Base-by-base conservation (phyloP, 1,140 invertebrate species). In the Phortica variegata region DNA sequence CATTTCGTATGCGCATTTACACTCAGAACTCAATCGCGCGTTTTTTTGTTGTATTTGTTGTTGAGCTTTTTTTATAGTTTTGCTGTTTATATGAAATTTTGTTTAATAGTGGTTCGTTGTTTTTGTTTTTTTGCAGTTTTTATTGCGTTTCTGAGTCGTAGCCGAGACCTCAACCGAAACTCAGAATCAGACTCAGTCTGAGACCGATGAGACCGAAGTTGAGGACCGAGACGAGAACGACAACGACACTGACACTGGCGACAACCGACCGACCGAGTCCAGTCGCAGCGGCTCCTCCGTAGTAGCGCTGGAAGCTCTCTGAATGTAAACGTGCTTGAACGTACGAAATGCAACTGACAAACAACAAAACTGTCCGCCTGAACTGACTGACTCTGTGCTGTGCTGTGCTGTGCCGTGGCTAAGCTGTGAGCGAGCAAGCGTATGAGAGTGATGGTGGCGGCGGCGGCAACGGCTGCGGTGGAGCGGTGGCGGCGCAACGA, bases 341-440 rank as follows among this genome's bases (percentile, higher is more conserved):
- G 36, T 16, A 16, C 36, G 63, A 68, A 68, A 68, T 68, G 65
- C 63, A 68, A 68, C 63, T 68, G 63, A 63, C 54, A 45, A 49
- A 20, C 36, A 56, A 26, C 23, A 26, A 10, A 26, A 26, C 23
- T 26, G 5, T 5, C 23, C 23, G 23, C 5, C 23, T 26, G 23
- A 26, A 10, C 23, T 26, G 23, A 26, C 5, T 10, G 5, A 26
- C 5, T 6, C 23, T 26, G 23, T 6, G n/a, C n/a, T n/a, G n/a
- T n/a, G n/a, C n/a, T n/a, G n/a, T n/a, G n/a, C n/a, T n/a, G n/a
- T n/a, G n/a, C n/a, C n/a, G n/a, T n/a, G n/a, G n/a, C n/a, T n/a
- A n/a, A n/a, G n/a, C n/a, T n/a, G n/a, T n/a, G n/a, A n/a, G n/a
- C n/a, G n/a, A n/a, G n/a, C n/a, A n/a, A n/a, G n/a, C n/a, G n/a